Evolutionary conservation across 2,113 vertebrate genomes (phyloP).

Genomic region (Mormoops blainvillei): DNA sequence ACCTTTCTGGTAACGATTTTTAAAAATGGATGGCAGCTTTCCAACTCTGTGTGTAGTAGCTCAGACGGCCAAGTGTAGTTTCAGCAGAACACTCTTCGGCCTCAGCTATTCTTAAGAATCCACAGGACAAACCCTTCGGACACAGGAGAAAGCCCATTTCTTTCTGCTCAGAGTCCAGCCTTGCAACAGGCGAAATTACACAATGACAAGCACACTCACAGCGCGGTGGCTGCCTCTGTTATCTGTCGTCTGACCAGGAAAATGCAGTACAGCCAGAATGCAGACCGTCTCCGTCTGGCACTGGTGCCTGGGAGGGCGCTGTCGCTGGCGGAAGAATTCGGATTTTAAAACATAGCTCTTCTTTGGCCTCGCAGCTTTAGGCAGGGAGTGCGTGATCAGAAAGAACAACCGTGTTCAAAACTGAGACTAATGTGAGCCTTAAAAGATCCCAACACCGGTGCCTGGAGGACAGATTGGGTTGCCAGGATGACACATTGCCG

Average conservation of each 20-base stretch:
- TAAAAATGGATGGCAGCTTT: background rate
- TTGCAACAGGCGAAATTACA: background rate
- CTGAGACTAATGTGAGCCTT: background rate
- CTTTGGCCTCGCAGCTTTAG: constrained; percentile 10
- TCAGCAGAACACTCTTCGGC: background rate
- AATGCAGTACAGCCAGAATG: background rate
- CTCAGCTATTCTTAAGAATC: background rate
- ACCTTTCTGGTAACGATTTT: background rate
- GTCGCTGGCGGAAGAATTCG: background rate
- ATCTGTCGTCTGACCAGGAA: background rate
- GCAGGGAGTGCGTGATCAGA: constrained; percentile 50
- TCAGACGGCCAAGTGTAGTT: background rate
- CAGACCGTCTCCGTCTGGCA: background rate
- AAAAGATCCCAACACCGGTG: background rate
- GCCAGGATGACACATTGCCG: background rate
- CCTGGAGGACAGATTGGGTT: background rate
- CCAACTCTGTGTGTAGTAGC: background rate
- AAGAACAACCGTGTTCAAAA: constrained; percentile 21
- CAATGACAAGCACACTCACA: background rate
- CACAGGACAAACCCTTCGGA: background rate
- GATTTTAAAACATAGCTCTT: constrained; percentile 33
- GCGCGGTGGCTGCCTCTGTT: background rate
- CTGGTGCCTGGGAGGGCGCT: background rate
- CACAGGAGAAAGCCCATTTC: background rate
- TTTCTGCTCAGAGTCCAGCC: background rate